Base-by-base conservation (phyloP, 2,797 vertebrate species). In the Vipera latastei region DNA sequence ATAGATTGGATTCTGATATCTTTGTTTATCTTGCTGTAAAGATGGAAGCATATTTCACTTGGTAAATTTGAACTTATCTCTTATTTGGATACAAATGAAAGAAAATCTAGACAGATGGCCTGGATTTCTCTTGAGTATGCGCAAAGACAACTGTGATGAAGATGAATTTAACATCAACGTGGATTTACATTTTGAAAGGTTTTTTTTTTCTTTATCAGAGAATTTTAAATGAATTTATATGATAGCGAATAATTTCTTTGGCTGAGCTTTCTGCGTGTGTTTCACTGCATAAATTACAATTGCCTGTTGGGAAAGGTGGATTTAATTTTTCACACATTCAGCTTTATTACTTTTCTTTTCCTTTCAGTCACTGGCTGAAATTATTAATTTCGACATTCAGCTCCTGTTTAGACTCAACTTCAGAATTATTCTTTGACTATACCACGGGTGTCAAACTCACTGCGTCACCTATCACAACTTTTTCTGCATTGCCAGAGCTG, bases 381-480 rank as follows among this genome's bases (percentile, higher is more conserved):
- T 78, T 20, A 78, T 3, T 9, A 78, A 78, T 83, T 83, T 83
- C 8, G 44, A 11, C 38, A 12, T 83, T 83, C 38, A 48, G 38
- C 73, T 83, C 38, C 73, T 83, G 38, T 83, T 83, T 48, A 22
- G 38, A 44, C 4, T 83, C 73, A 12, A 48, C 73, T 83, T 83
- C 20, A 48, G 73, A 83, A 83, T 25, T 48, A 12, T 83, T 83
- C 8, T 25, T 83, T 83, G 20, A 83, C 38, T 44, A 25, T 44
- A 25, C 9, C 20, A 44, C 8, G 9, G 51, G 51, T 53, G 51
- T 53, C 51, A 53, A 53, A 53, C 8, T 53, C 8, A 53, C 51
- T 1, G 2, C 1, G 1, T 53, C 51, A 53, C 51, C 2, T 53
- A 53, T 53, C 1, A 2, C 8, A 1, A 53, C 0, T 53, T 53